Evolutionary conservation across 2,113 vertebrate genomes (phyloP).

Genomic region (Leiothrix lutea): DNA sequence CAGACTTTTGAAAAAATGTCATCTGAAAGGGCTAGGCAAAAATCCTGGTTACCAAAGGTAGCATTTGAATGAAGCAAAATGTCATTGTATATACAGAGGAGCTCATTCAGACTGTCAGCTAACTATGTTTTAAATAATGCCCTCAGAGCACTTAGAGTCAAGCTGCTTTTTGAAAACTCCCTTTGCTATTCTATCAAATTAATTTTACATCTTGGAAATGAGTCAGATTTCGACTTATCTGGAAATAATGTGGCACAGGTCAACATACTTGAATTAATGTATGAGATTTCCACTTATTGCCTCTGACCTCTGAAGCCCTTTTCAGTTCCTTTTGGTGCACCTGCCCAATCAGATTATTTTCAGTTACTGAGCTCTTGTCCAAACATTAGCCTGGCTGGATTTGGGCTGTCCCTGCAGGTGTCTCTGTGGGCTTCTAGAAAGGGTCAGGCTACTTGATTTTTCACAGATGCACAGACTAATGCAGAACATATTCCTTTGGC

Average conservation of each 20-base stretch:
- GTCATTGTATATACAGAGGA: background rate
- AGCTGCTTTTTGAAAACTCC: background rate
- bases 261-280: slow-evolving; percentile 8
- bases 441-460: background rate
- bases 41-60: background rate
- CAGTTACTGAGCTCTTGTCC: background rate
- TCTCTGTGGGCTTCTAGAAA: background rate
- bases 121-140: background rate
- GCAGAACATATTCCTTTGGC: background rate
- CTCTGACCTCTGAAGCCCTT: background rate
- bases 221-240: slow-evolving; percentile 25
- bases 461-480: background rate
- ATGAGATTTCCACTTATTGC: background rate
- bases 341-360: background rate
- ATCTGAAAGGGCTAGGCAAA: background rate
- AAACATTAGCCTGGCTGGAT: background rate
- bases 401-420: background rate
- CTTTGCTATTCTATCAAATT: background rate
- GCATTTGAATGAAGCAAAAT: background rate
- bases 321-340: background rate
- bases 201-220: slow-evolving; percentile 7
- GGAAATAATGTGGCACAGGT: background rate
- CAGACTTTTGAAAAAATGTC: background rate
- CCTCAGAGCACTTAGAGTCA: background rate
- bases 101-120: background rate